Conservation (phyloP, 2,113 vertebrate species). For the Oxyruncus cristatus region DNA sequence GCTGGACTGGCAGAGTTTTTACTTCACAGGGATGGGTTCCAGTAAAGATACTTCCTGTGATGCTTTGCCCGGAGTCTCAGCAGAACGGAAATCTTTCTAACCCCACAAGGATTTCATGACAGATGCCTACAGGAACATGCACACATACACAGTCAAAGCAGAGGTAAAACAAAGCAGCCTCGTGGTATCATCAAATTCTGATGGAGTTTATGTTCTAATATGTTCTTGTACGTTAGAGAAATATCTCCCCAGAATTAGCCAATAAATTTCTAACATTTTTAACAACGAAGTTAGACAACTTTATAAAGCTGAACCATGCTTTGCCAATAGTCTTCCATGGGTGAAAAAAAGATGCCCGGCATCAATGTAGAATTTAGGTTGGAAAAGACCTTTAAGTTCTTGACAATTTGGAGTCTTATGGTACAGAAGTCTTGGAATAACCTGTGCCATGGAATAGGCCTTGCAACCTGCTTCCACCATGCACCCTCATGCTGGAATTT, state of each 20-base stretch:
- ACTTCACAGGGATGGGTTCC: not conserved
- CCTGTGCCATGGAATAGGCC: not conserved
- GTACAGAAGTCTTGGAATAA: not conserved
- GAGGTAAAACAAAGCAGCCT: not conserved
- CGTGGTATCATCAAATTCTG: not conserved
- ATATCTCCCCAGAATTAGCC: not conserved
- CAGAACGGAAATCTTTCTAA: conserved; percentile 25
- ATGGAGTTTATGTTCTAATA: not conserved
- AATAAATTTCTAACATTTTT: not conserved
- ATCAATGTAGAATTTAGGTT: fast-evolving
- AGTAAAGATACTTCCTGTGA: not conserved
- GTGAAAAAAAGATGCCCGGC: not conserved
- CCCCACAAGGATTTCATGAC: not conserved
- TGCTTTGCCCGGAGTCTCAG: conserved; percentile 6
- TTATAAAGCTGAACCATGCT: not conserved
- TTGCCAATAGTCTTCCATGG: not conserved
- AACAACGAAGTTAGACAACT: not conserved
- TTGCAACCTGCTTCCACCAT: not conserved
- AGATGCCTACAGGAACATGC: not conserved
- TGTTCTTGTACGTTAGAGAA: not conserved
- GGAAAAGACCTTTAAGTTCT: not conserved
- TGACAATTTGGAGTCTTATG: not conserved
- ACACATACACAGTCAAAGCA: not conserved
- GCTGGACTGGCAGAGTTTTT: not conserved
- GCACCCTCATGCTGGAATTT: not conserved